A percentile compares a stretch with the other conserved stretches of the same genome.
Conservation (phyloP, 2,888 invertebrate genomes). For the Phytoseiulus persimilis region DNA sequence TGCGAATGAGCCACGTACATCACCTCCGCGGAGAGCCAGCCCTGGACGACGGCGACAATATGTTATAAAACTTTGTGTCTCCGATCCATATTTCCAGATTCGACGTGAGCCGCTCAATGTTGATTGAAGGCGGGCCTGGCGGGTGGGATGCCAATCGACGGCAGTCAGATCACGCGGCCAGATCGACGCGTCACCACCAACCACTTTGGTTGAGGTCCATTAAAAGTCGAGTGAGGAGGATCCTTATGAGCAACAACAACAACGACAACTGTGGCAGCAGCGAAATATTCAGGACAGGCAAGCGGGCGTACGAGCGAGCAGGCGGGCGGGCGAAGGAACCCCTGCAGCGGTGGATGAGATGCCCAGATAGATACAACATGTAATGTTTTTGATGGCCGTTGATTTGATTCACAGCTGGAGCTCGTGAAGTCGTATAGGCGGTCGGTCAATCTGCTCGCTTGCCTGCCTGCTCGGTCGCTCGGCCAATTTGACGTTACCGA, state of each 20-base stretch:
- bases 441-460: not conserved
- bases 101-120: not conserved
- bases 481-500: not conserved
- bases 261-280: not conserved
- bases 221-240: not conserved
- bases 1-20: not conserved
- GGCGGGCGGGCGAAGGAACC: not conserved
- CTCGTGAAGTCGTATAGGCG: not conserved
- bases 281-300: not conserved
- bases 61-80: not conserved
- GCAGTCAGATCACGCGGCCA: not conserved
- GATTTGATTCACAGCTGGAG: slow-evolving; percentile 5
- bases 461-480: not conserved
- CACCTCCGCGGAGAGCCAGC: not conserved
- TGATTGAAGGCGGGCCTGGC: not conserved
- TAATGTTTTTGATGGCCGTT: slow-evolving; percentile 5
- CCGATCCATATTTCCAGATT: not conserved
- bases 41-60: not conserved
- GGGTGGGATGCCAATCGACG: not conserved
- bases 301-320: not conserved
- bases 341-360: slow-evolving; percentile 5
- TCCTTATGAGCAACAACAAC: not conserved
- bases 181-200: not conserved
- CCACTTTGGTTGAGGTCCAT: not conserved
- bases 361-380: slow-evolving; percentile 5